Evolutionary conservation across 2,797 vertebrate species (phyloP), one percentile per base, ranked within the genome.

Genomic region (Sebastes steindachneri): DNA sequence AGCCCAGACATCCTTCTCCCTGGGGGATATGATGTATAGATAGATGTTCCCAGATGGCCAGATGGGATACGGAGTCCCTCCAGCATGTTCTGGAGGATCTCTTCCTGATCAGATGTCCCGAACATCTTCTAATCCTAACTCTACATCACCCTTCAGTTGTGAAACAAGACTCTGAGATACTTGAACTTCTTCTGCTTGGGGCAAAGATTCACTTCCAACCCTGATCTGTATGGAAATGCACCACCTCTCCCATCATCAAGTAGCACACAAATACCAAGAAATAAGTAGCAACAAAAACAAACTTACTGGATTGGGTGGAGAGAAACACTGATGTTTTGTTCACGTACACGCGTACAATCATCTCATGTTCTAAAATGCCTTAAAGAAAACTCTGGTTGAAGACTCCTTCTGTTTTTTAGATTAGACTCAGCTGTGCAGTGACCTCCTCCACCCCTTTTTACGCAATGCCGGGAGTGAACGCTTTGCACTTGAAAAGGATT

Each of bases 401-500:
- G 33, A 62, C 14, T 28, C 33, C 5, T 35, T 77, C 35, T 75
- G 68, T 74, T 70, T 84, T 73, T 72, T 64, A 68, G 41, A 81
- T 76, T 31, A 35, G 64, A 68, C 67, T 82, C 35, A 71, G 76
- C 73, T 75, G 66, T 67, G 75, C 57, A 4, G 5, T 72, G 75
- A 80, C 57, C 84, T 85, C 78, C 71, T 75, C 71, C 63, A 19
- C 25, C 80, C 79, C 5, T 37, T 41, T 86, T 86, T 72, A 73
- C 35, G 17, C 63, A 76, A 41, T 53, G 74, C 19, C 7, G 1
- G 64, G 64, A 31, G 77, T 9, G 53, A 73, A 17, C 74, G 59
- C 80, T 86, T 70, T 83, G 75, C 77, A 65, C 63, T 88, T 82
- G 79, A 54, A 77, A 83, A 68, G 81, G 88, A 86, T 90, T 90